Base-by-base conservation (phyloP, 2,888 invertebrate genomes). In the Archips crataeganus region DNA sequence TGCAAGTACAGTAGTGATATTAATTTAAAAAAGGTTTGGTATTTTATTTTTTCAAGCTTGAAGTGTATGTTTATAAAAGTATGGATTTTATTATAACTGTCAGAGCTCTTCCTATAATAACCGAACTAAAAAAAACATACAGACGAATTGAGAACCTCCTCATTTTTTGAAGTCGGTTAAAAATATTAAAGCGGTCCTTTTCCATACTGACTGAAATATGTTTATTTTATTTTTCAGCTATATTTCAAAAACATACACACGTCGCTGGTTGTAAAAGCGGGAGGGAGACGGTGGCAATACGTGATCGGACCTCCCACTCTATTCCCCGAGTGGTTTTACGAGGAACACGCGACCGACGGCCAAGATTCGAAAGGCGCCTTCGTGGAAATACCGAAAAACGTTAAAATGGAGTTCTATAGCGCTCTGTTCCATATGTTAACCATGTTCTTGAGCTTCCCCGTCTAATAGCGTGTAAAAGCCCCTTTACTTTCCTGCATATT, bases 291-390 rank as follows among this genome's bases (percentile, higher is more conserved):
- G 42, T 86, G 85, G 84, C 82, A 87, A 60, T 90, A 84, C 74
- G 81, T 85, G 69, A 78, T 89, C 2, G 72, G 66, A 0, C 82
- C 82, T 0, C 80, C 79, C 2, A 82, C 84, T 11, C 76, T 80
- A 0, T 79, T 91, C 0, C 89, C 90, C 0, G 74, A 70, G 0
- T 91, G 91, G 90, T 89, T 91, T 75, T 85, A 85, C 67, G 78
- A 82, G 45, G 75, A 77, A 0, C 87, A 85, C 54, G n/a, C 60
- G 0, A 75, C 79, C 5, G 71, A 78, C 0, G 75, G 62, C 8
- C 71, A 77, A 2, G 78, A 78, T 39, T 75, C 65, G 6, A 13
- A 71, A 34, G 76, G 77, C 32, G 75, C 70, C 34, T 82, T 81
- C 34, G 76, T 86, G 3, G 47, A 74, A 47, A 78, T 90, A 42